These are phyloP conservation scores for Aethes cnicana DNA, from an alignment of 2,888 invertebrate genomes.

Conservation along the genomic window DNA sequence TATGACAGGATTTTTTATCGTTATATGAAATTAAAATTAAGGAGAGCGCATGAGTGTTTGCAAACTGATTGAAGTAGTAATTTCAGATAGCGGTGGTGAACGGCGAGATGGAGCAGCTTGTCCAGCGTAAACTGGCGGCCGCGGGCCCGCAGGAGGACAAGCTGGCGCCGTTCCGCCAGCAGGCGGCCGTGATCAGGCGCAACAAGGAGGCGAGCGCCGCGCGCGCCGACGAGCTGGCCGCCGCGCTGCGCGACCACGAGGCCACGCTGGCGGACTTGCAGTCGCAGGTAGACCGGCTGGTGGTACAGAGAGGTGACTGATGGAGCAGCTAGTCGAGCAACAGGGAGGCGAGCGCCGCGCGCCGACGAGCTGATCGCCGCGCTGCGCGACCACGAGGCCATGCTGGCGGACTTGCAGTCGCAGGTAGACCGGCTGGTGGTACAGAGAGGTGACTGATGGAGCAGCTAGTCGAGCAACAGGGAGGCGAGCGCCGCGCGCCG, in stretches of 20 bases:
- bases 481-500: conserved; percentile 76
- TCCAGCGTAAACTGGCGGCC: conserved; percentile 86
- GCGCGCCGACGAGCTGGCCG: conserved; percentile 85
- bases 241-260: conserved; percentile 83
- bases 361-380: conserved; percentile 86
- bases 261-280: conserved; percentile 83
- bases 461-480: background rate
- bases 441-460: background rate
- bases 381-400: conserved; percentile 82
- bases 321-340: background rate
- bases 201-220: conserved; percentile 90
- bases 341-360: conserved; percentile 55
- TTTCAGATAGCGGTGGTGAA: conserved; percentile 75
- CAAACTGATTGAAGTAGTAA: background rate
- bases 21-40: no score
- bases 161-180: conserved; percentile 91
- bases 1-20: no score
- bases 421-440: conserved; percentile 53
- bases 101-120: conserved; percentile 86
- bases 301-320: background rate
- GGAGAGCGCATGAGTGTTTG: no score
- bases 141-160: conserved; percentile 87
- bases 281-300: conserved; percentile 61
- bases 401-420: conserved; percentile 81
- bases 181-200: conserved; percentile 89